phyloP scores from a whole-genome alignment of 2,113 vertebrate species.

The Andinoacara biseriatus region DNA sequence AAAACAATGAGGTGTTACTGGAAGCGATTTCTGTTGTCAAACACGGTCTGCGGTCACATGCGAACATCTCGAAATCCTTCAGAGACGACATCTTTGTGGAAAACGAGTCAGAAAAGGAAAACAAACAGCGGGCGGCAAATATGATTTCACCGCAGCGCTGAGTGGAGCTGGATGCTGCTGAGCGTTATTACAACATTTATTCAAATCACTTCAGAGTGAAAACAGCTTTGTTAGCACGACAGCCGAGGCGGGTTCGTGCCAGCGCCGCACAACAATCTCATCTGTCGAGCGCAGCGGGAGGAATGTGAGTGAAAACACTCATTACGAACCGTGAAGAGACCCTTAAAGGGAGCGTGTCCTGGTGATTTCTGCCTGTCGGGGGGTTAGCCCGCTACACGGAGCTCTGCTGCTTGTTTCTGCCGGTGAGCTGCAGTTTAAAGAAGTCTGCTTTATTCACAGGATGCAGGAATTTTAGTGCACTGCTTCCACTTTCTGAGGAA shows the following conservation, averaged over 20 bases:
- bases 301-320: constrained; percentile 27
- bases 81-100: neutral
- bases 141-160: neutral
- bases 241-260: constrained; percentile 24
- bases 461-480: neutral
- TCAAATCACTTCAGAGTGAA: constrained; percentile 30
- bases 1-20: neutral
- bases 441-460: neutral
- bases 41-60: neutral
- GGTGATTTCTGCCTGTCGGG: neutral
- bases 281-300: constrained; percentile 5
- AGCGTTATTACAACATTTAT: constrained; percentile 21
- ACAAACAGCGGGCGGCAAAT: neutral
- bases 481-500: neutral
- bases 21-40: neutral
- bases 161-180: neutral
- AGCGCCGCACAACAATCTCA: constrained; percentile 29
- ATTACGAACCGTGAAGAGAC: constrained; percentile 17
- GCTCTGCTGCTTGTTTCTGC: neutral
- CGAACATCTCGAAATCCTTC: neutral
- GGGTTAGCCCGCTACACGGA: constrained; percentile 1
- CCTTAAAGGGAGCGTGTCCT: neutral
- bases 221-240: constrained; percentile 39
- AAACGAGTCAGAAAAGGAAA: neutral
- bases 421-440: neutral